phyloP scores from a whole-genome alignment of 2,113 vertebrate genomes.

The Coracopsis vasa region DNA sequence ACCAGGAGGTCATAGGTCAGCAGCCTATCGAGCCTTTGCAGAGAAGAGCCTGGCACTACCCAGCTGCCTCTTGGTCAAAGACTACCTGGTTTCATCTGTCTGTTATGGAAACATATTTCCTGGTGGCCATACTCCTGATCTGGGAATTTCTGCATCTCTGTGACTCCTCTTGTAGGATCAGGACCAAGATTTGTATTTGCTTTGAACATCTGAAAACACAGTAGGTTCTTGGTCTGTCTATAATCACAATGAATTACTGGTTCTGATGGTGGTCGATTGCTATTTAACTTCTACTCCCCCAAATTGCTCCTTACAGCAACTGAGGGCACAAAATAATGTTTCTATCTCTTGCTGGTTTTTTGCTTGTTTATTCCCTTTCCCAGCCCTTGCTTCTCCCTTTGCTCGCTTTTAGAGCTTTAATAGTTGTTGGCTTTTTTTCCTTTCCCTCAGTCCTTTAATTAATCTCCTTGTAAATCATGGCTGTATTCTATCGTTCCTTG shows the following conservation, averaged over 20 bases:
- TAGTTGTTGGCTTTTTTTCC: background rate
- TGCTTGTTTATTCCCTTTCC: fast-evolving
- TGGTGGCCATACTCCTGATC: background rate
- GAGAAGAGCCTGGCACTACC: background rate
- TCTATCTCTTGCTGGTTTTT: background rate
- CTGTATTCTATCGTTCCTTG: background rate
- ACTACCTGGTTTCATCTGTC: background rate
- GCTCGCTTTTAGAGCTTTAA: background rate
- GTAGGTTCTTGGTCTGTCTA: background rate
- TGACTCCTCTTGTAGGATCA: background rate
- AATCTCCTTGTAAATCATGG: background rate
- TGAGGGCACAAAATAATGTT: background rate
- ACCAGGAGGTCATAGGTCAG: background rate
- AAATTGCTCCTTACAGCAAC: background rate
- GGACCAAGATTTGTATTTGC: background rate
- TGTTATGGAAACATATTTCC: background rate
- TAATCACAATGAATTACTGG: background rate
- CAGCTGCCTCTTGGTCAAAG: background rate
- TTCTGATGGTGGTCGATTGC: background rate
- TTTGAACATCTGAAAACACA: background rate
- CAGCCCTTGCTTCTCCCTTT: background rate
- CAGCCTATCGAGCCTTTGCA: background rate
- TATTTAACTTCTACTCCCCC: background rate
- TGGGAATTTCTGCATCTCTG: background rate
- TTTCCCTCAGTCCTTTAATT: background rate